These are phyloP conservation scores for Spilosoma lubricipeda DNA, from an alignment of 2,888 invertebrate genomes.

Conservation along the genomic window DNA sequence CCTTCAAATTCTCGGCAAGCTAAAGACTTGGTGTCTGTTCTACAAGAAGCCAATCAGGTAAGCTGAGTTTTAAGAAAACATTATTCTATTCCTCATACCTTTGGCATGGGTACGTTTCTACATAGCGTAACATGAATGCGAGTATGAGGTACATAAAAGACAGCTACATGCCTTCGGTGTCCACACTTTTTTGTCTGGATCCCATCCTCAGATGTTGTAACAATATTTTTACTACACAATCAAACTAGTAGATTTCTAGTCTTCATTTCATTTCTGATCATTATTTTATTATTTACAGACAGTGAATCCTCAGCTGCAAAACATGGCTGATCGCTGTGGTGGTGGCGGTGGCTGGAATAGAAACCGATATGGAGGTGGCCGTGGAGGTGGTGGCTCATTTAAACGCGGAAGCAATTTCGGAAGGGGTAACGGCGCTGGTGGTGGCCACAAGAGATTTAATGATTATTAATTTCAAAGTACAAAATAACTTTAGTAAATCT, in stretches of 20 bases:
- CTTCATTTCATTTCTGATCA: neutral
- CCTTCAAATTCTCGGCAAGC: conserved; percentile 95
- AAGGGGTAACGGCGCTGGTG: conserved; percentile 71
- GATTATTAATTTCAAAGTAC: conserved; percentile 72
- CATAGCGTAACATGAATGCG: conserved; percentile 91
- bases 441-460: conserved; percentile 79
- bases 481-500: conserved; percentile 69
- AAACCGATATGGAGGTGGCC: conserved; percentile 79
- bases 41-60: conserved; percentile 96
- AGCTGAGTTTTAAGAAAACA: conserved; percentile 47
- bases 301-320: conserved; percentile 94
- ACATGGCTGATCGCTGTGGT: conserved; percentile 90
- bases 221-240: conserved; percentile 58
- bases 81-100: conserved; percentile 86
- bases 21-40: conserved; percentile 94
- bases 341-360: conserved; percentile 87
- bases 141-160: conserved; percentile 89
- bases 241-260: neutral
- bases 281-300: conserved; percentile 80
- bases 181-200: conserved; percentile 90
- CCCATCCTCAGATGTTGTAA: conserved; percentile 91
- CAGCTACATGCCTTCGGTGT: conserved; percentile 93
- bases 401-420: conserved; percentile 81
- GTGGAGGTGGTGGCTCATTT: conserved; percentile 83
- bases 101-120: conserved; percentile 91